Evolutionary conservation across 2,113 vertebrate species (phyloP).

Genomic region (Neogale vison): DNA sequence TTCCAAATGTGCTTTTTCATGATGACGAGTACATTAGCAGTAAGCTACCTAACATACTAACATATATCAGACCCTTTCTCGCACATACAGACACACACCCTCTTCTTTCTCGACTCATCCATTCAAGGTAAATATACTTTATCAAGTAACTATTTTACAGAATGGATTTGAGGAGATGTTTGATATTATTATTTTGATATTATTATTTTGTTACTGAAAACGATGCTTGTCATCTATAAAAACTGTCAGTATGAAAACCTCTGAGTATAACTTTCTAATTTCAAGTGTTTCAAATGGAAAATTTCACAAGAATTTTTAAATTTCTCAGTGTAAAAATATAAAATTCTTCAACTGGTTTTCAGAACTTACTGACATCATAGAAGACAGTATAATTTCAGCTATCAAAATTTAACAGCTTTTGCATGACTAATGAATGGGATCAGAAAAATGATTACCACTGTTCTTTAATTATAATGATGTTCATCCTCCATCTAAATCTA

Average conservation of each 20-base stretch:
- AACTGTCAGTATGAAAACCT: neutral
- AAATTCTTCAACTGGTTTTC: neutral
- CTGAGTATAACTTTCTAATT: conserved; percentile 3
- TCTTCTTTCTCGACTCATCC: neutral
- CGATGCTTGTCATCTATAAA: neutral
- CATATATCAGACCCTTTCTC: neutral
- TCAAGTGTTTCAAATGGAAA: conserved; percentile 19
- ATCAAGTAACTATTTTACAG: neutral
- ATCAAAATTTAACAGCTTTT: neutral
- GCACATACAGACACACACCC: neutral
- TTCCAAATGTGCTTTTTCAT: neutral
- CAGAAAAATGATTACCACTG: neutral
- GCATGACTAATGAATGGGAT: neutral
- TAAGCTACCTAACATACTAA: neutral
- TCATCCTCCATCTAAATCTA: neutral
- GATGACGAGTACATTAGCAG: neutral
- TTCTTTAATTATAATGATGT: neutral
- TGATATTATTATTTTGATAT: neutral
- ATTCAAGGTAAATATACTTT: neutral
- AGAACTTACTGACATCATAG: neutral
- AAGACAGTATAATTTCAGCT: neutral
- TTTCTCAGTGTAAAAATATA: conserved; percentile 29
- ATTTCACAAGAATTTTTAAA: neutral
- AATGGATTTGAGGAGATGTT: neutral
- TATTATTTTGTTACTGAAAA: neutral